Base-by-base conservation (phyloP, 2,888 invertebrate genomes). In the Hirtodrosophila trivittata region DNA sequence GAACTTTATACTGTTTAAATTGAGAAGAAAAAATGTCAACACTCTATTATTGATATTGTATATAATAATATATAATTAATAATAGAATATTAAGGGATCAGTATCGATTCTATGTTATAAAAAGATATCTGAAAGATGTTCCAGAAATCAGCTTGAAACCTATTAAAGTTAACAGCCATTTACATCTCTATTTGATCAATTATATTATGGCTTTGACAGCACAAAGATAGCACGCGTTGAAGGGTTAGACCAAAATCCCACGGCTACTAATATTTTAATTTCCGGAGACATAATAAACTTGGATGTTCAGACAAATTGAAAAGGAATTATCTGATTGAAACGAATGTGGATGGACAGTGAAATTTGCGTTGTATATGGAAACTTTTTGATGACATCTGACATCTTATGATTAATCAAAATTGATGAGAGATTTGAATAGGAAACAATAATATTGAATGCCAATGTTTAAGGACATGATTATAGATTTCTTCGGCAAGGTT, bases 361-460 rank as follows among this genome's bases (percentile, higher is more conserved):
- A 77, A 12, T 82, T 77, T 77, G 77, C 76, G 59, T 72, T 7
- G 26, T 82, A 0, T 59, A 52, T 82, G 64, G 73, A 78, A 1
- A 6, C 55, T 75, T 1, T 78, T 78, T 16, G 38, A 13, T 1
- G 58, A 69, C 1, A 77, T 82, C n/a, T 47, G 33, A 4, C 83
- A 77, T 52, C 1, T 82, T 5, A 69, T 82, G 1, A 64, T 82
- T n/a, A 78, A 77, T 37, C 9, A 41, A 1, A 47, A 56, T 13
- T 83, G 84, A 77, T 42, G 84, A 1, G 62, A 74, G 21, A 51
- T 76, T 38, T 78, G 77, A 78, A 28, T 52, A 63, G 47, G 74
- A 84, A 35, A 42, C 67, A 1, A 39, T 0, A 0, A 71, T 73
- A 16, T 39, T 68, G 2, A 38, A 52, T 25, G 21, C 71, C 0